Base-by-base conservation (phyloP, 2,797 vertebrate species). In the Acrossocheilus fasciatus region DNA sequence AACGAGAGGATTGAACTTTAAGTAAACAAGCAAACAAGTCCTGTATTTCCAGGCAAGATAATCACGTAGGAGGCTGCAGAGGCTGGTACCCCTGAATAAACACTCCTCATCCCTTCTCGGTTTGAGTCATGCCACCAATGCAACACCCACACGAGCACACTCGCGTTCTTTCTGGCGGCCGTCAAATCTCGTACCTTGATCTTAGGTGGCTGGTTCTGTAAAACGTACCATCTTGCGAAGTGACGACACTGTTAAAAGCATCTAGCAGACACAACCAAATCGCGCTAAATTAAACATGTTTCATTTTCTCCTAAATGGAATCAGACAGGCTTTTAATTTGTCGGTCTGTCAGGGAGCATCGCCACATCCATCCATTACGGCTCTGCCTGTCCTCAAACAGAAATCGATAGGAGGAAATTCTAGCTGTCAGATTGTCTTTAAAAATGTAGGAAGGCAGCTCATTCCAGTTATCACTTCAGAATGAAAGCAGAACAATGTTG, bases 341-440 rank as follows among this genome's bases (percentile, higher is more conserved):
- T 88, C 74, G 77, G 39, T 87, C 84, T 85, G 84, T 88, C 80
- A 74, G 86, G 78, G 66, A 41, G 26, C 45, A 83, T 84, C 11
- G 43, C 47, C 69, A 69, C 75, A 84, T 84, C 36, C 75, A 88
- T 90, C 85, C 80, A 78, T 87, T 85, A 74, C 41, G 57, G 68
- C 80, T 81, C 47, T n/a, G 69, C 23, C 75, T 83, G 76, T 88
- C 81, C 52, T 86, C 66, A 74, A 83, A 86, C 75, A 64, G 82
- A 85, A 89, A 89, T 90, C 76, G 34, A 88, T 86, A 59, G 36
- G 64, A 69, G 73, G 57, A 82, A 81, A 88, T 87, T 89, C 69
- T 69, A 52, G 52, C 54, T 82, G 80, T 86, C 84, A 75, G 86
- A 64, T 81, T 73, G 85, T 88, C 83, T 88, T 88, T 87, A 90